Evolutionary conservation across 2,113 vertebrate genomes (phyloP).

Genomic region (Xenotilapia longispinis): DNA sequence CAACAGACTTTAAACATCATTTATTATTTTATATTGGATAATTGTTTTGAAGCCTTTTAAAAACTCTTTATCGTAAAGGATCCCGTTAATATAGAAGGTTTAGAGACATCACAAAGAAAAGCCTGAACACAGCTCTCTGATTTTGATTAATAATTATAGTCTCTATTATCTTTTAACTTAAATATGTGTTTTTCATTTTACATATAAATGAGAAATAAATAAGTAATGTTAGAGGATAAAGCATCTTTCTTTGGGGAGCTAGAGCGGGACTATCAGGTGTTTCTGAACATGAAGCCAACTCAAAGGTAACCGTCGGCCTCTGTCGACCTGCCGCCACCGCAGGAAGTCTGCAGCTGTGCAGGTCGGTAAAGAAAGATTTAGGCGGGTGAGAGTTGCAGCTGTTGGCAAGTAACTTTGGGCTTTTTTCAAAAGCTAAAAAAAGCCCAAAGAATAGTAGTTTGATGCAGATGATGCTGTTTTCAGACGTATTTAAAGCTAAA

Average conservation of each 20-base stretch:
- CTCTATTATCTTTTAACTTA: neutral
- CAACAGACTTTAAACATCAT: neutral
- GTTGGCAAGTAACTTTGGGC: neutral
- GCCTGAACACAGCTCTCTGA: neutral
- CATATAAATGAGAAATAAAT: neutral
- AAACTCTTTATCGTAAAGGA: neutral
- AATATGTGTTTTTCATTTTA: neutral
- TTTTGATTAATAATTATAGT: neutral
- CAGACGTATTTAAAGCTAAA: neutral
- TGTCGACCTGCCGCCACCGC: neutral
- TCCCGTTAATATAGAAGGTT: neutral
- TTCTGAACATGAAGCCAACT: neutral
- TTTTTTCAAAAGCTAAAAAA: neutral
- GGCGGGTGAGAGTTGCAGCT: neutral
- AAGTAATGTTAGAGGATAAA: neutral
- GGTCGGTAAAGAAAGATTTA: neutral
- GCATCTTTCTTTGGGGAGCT: neutral
- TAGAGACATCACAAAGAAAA: neutral
- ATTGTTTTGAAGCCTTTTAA: neutral
- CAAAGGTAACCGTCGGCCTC: neutral
- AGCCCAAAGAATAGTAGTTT: fast-evolving
- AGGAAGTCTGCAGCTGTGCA: neutral
- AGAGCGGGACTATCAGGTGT: fast-evolving
- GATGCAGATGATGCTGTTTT: neutral
- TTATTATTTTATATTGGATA: neutral